phyloP scores from a whole-genome alignment of 2,113 vertebrate species.

The Cyprinodon variegatus region DNA sequence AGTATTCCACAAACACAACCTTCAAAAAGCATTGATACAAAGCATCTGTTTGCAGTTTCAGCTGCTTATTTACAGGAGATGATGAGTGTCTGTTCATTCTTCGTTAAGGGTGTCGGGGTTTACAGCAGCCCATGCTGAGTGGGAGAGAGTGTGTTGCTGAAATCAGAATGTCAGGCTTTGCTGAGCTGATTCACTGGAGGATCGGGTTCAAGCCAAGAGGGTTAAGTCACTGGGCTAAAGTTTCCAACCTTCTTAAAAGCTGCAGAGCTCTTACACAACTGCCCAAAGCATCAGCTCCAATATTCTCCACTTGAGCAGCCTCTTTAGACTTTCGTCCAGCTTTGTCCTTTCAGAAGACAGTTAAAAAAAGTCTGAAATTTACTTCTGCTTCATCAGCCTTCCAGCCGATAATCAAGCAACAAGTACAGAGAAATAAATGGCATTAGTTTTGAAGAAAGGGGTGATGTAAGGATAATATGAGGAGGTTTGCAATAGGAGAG shows the following conservation, averaged over 20 bases:
- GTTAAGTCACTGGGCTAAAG: slow-evolving; percentile 74
- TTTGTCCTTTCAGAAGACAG: slow-evolving; percentile 13
- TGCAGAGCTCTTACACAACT: slow-evolving; percentile 54
- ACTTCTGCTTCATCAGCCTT: background rate
- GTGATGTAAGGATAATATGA: slow-evolving; percentile 21
- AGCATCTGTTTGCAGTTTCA: slow-evolving; percentile 68
- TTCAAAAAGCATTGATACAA: slow-evolving; percentile 68
- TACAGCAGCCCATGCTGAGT: background rate
- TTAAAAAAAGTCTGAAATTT: background rate
- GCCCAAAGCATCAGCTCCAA: slow-evolving; percentile 27
- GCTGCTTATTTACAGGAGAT: slow-evolving; percentile 46
- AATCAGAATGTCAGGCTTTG: slow-evolving; percentile 58
- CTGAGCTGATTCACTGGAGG: slow-evolving; percentile 58
- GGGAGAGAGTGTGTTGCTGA: slow-evolving; percentile 36
- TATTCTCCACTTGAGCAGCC: slow-evolving; percentile 20
- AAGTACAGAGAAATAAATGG: slow-evolving; percentile 6
- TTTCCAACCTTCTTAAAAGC: slow-evolving; percentile 67
- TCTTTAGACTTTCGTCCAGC: slow-evolving; percentile 4
- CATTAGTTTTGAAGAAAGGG: slow-evolving; percentile 9
- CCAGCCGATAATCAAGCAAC: background rate
- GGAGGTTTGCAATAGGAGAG: slow-evolving; percentile 14
- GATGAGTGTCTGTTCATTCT: slow-evolving; percentile 33
- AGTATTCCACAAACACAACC: slow-evolving; percentile 69
- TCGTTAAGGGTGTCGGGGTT: slow-evolving; percentile 19
- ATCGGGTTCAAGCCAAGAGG: slow-evolving; percentile 60